Base-by-base conservation (phyloP, 2,113 vertebrate genomes). In the Gambusia holbrooki region DNA sequence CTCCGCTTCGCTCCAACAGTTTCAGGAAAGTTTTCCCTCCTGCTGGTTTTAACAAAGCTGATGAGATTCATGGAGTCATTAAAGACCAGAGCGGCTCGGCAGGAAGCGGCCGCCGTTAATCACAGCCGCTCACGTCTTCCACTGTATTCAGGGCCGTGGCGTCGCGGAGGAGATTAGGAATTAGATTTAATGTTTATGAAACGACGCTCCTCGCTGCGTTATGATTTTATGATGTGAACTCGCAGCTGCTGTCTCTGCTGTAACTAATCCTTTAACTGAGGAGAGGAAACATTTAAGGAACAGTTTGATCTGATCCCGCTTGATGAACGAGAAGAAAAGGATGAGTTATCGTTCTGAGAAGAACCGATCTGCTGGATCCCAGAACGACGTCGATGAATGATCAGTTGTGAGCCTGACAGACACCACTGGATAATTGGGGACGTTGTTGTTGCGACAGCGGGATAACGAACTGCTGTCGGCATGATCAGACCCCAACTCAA, bases 291-390 rank as follows among this genome's bases (percentile, higher is more conserved):
- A 58, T 58, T 58, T 58, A 10, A 58, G 14, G 48, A 5, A 51
- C 19, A 51, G 51, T n/a, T 58, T 58, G 22, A 25, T 58, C 51
- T 25, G 51, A 58, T n/a, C n/a, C 51, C n/a, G 51, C 15, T 10
- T 25, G 51, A 9, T 3, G 51, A 25, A 54, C 14, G n/a, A 29
- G 54, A 66, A 58, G 30, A 62, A 7, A 17, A 17, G 11, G 29
- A 62, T 17, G 32, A n/a, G 48, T 4, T 32, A 64, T 72, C 14
- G 62, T 78, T 75, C 61, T 69, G 80, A 73, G 71, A 58, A 19
- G 28, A 80, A 37, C 70, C 77, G 27, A 68, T 76, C 81, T 69
- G 81, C 60, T 0, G 42, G 19, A 51, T 42, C 79, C 74, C 22
- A 45, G 28, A 68, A 17, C 2, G n/a, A 73, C 17, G 27, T 81